These are phyloP conservation scores for Lycaena phlaeas DNA, from an alignment of 2,888 invertebrate species.

Conservation along the genomic window DNA sequence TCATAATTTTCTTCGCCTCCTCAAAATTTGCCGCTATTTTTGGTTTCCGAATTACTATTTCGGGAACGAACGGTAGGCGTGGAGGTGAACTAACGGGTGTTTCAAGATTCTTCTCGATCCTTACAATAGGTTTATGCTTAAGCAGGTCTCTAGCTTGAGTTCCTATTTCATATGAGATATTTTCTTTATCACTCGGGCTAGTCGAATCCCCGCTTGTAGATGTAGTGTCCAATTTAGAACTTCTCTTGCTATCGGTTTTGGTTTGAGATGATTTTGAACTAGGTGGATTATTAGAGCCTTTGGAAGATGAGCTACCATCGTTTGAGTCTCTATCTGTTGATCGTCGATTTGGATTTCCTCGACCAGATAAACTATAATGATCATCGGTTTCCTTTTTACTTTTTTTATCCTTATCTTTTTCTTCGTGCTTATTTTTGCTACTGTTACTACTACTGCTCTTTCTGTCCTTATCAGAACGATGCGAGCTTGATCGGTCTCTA, in stretches of 20 bases:
- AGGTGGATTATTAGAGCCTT: constrained; percentile 50
- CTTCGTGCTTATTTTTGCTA: constrained; percentile 40
- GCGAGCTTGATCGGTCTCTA: constrained; percentile 47
- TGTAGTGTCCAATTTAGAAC: constrained; percentile 56
- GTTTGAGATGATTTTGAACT: constrained; percentile 44
- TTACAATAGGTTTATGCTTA: constrained; percentile 41
- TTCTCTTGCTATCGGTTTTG: constrained; percentile 53
- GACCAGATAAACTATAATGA: constrained; percentile 78
- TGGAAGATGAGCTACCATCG: constrained; percentile 75
- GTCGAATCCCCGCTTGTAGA: constrained; percentile 64
- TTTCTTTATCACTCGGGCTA: constrained; percentile 66
- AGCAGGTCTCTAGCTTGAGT: constrained; percentile 27
- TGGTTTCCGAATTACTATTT: constrained; percentile 74
- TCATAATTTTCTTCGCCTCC: constrained; percentile 78
- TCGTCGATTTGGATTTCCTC: constrained; percentile 76
- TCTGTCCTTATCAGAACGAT: constrained; percentile 57
- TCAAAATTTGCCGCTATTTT: constrained; percentile 79
- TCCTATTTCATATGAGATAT: constrained; percentile 26
- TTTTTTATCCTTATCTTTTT: constrained; percentile 57
- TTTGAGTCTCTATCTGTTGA: constrained; percentile 87
- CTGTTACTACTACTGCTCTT: constrained; percentile 38
- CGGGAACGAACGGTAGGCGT: constrained; percentile 54
- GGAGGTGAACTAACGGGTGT: constrained; percentile 46
- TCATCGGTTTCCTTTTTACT: constrained; percentile 77
- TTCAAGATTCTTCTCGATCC: constrained; percentile 54